A percentile compares a stretch with the other conserved stretches of the same genome.
phyloP scores from a whole-genome alignment of 1,140 invertebrate species.

The Eriosoma lanigerum region DNA sequence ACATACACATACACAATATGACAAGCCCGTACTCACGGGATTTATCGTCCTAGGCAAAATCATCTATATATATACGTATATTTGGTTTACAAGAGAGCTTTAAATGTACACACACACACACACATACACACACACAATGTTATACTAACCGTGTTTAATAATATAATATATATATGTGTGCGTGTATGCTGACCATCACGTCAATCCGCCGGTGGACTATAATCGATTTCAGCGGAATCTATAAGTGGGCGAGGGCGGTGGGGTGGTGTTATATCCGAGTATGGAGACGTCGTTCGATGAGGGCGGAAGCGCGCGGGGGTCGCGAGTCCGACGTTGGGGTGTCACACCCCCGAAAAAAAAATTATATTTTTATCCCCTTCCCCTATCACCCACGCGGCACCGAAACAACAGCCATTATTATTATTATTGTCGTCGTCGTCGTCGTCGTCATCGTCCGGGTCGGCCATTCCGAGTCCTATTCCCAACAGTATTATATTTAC shows the following conservation, averaged over 20 bases:
- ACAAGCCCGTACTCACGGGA: slow-evolving; percentile 1
- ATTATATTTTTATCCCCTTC: slow-evolving; percentile 26
- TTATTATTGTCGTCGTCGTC: background rate
- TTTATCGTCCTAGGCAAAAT: slow-evolving; percentile 48
- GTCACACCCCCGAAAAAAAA: slow-evolving; percentile 47
- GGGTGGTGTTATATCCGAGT: background rate
- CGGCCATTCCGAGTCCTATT: slow-evolving; percentile 28
- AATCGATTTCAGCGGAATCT: slow-evolving; percentile 9
- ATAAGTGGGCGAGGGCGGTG: background rate
- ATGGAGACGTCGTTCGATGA: background rate
- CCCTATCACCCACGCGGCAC: background rate
- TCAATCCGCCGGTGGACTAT: slow-evolving; percentile 27
- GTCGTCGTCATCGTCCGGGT: background rate
- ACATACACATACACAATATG: background rate
- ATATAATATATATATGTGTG: too few species aligned
- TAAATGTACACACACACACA: background rate
- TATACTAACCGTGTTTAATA: background rate
- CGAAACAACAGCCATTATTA: slow-evolving; percentile 31
- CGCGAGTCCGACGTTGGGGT: slow-evolving; percentile 45
- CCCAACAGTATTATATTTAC: too few species aligned
- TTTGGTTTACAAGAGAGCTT: slow-evolving; percentile 16
- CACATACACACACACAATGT: too few species aligned
- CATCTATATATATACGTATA: background rate
- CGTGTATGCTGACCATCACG: slow-evolving; percentile 3
- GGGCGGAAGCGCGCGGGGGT: slow-evolving; percentile 29